Evolutionary conservation across 2,797 vertebrate genomes (phyloP), one percentile per base, ranked within the genome.

Genomic region (Leucoraja ocellata): DNA sequence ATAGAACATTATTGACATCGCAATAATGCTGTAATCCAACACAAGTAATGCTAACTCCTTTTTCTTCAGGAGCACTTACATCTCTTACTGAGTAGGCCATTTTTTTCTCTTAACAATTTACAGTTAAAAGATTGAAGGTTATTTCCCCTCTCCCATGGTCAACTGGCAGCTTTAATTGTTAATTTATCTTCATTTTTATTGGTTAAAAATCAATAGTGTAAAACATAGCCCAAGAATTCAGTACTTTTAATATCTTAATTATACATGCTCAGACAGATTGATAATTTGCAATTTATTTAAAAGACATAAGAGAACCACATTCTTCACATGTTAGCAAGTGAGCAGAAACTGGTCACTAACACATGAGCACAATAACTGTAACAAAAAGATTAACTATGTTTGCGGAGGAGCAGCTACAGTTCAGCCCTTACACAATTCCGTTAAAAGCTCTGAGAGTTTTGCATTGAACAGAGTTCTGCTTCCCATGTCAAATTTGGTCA

Each of bases 1-100:
- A 98, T 98, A 98, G 98, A 95, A 97, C 96, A 94, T 97, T 98
- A 99, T 98, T 97, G 98, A 99, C 98, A 98, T 98, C 98, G 96
- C 97, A 98, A 98, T 98, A 98, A 98, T 97, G 97, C 97, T 96
- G 97, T 97, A 97, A 98, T 98, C 97, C 98, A 96, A 96, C 90
- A 92, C 68, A 92, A 76, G 71, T 73, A 76, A 92, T 74, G 68
- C 90, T 76, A 92, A 92, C 90, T 92, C 90, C 46, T 73, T 76
- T 92, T 76, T 92, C 90, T 92, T 76, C 11, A 74, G 68, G 71
- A 92, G 68, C 68, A 76, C 90, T 92, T 74, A 92, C 90, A 92
- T 92, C 90, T 92, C 90, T 92, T 76, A 74, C 39, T 76, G 71
- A 92, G 39, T 76, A 73, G 23, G 73, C 71, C 36, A 92, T 92